Percentiles rank a stretch among this genome's conserved stretches.
Evolutionary conservation across 2,888 invertebrate species (phyloP).

Genomic region (Macrosiphum euphorbiae): DNA sequence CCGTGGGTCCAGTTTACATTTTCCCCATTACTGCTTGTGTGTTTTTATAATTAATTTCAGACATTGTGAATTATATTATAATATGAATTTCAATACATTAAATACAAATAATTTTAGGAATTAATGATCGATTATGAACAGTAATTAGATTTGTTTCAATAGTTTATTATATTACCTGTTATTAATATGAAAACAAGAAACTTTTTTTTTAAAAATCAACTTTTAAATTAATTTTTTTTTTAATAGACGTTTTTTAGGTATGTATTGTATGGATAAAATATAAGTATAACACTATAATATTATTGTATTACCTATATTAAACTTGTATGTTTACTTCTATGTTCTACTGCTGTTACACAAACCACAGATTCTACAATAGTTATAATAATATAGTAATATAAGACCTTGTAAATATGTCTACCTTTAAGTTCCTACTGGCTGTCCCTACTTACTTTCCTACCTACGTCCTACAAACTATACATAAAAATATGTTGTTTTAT

Average conservation of each 20-base stretch:
- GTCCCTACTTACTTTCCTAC: not conserved
- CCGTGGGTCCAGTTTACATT: too few species aligned
- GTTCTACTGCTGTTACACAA: not conserved
- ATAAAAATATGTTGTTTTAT: not conserved
- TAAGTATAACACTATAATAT: not conserved
- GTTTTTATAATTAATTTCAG: too few species aligned
- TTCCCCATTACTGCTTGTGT: too few species aligned
- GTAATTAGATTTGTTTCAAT: not conserved
- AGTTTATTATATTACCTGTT: not conserved
- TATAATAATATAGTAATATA: not conserved
- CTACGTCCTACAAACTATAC: not conserved
- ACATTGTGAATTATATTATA: too few species aligned
- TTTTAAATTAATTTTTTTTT: not conserved
- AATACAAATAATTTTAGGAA: not conserved
- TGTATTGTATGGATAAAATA: not conserved
- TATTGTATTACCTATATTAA: not conserved
- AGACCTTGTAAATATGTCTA: constrained; percentile 20
- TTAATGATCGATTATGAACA: not conserved
- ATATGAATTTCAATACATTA: not conserved
- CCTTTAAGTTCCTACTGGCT: not conserved
- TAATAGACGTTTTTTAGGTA: not conserved
- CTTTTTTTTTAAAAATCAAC: not conserved
- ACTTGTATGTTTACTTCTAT: not conserved
- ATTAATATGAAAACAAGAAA: not conserved
- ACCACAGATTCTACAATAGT: not conserved